phyloP scores from a whole-genome alignment of 2,113 vertebrate species.

The Pygoscelis antarcticus region DNA sequence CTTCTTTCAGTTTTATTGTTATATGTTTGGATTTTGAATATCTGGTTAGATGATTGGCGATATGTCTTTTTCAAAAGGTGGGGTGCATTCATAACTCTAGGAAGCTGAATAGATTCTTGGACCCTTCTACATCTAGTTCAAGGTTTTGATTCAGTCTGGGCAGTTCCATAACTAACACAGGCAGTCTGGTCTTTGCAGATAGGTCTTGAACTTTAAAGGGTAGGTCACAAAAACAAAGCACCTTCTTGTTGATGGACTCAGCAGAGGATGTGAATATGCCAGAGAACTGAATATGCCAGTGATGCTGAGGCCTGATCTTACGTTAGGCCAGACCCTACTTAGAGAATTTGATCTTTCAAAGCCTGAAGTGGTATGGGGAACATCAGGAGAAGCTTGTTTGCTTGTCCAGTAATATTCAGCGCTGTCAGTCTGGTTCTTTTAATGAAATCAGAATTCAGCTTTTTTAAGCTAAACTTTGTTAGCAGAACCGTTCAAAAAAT shows the following conservation, averaged over 20 bases:
- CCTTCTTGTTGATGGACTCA: neutral
- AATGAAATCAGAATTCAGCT: neutral
- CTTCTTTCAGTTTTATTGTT: neutral
- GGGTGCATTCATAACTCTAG: neutral
- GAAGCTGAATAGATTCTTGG: neutral
- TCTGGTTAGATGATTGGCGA: neutral
- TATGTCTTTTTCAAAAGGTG: neutral
- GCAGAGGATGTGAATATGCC: neutral
- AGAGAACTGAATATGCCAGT: neutral
- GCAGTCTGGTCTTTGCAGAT: neutral
- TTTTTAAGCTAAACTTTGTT: neutral
- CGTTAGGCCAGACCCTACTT: neutral
- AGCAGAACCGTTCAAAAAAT: neutral
- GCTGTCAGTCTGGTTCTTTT: neutral
- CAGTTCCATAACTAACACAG: neutral
- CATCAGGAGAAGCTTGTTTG: neutral
- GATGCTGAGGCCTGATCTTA: neutral
- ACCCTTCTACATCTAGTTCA: neutral
- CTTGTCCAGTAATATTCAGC: neutral
- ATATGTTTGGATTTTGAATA: neutral
- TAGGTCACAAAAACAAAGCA: neutral
- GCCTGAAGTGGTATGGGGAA: neutral
- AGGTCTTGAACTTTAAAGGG: neutral
- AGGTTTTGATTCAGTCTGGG: neutral
- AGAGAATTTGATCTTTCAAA: neutral